Evolutionary conservation across 2,113 vertebrate genomes (phyloP), one percentile per base, ranked within the genome.

Genomic region (Corydoras maculifer): DNA sequence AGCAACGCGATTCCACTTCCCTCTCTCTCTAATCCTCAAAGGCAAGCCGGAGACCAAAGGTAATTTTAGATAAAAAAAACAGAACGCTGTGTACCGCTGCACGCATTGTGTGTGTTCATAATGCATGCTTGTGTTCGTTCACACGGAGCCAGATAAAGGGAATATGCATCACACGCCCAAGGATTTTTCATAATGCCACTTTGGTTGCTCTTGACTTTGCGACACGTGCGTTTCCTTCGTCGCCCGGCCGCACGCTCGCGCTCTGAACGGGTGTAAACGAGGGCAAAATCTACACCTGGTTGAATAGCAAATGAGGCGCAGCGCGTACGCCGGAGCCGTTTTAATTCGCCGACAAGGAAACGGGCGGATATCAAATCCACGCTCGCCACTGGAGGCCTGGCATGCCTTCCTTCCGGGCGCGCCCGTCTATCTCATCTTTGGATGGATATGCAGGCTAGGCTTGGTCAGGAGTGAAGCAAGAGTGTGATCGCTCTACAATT

Each of bases 51-150:
- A 80, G 67, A 81, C 76, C 78, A 83, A 81, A 81, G 76, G 82
- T 79, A 69, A 75, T 75, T 79, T 79, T 78, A 72, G 68, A 80
- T 79, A 61, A 81, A 73, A 80, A 70, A 80, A 70, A 75, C 60
- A 68, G 51, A 54, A 58, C 11, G 51, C 53, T 11, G 54, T 62
- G 61, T 65, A 65, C 29, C n/a, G 58, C 29, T 57, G 18, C 43
- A 66, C 31, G 43, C 76, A 80, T 74, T 72, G 75, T 74, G 70
- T 77, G 77, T 78, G 75, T 77, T 78, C 74, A 76, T 81, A 78
- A 81, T 81, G 30, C 77, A 81, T 80, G 65, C 62, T 32, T 67
- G 63, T 68, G 30, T 68, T 59, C 29, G n/a, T 54, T 51, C 68
- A 43, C 63, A 70, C 25, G 25, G 43, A 68, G n/a, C 30, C 43